These are phyloP conservation scores for Actinemys pallida DNA, from an alignment of 2,113 vertebrate genomes.

Conservation along the genomic window DNA sequence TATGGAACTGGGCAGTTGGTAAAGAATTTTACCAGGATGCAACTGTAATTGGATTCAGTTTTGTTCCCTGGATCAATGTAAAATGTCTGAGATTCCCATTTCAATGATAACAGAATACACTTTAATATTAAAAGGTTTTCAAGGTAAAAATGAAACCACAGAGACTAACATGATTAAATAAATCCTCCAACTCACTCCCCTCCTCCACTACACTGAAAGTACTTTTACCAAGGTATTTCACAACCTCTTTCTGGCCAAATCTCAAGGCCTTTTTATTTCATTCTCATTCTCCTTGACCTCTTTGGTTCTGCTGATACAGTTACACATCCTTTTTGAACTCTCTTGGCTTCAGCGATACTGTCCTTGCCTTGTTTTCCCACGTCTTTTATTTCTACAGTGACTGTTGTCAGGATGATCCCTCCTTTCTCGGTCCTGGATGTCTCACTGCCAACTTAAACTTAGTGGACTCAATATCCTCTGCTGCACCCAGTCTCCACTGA, in stretches of 20 bases:
- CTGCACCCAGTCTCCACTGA: background rate
- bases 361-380: background rate
- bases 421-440: background rate
- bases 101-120: background rate
- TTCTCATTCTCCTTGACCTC: background rate
- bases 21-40: background rate
- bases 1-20: background rate
- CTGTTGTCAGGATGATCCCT: background rate
- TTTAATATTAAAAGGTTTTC: background rate
- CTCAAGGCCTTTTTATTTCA: background rate
- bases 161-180: background rate
- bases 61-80: background rate
- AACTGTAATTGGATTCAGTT: background rate
- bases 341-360: background rate
- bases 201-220: background rate
- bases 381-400: background rate
- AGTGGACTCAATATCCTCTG: background rate
- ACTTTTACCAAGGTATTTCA: background rate
- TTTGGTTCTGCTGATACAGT: background rate
- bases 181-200: background rate
- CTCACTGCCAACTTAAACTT: background rate
- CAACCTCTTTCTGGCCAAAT: background rate
- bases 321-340: background rate
- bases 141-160: background rate
- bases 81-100: background rate